Conservation (phyloP, 2,888 invertebrate genomes). For the Lasius fuliginosus region DNA sequence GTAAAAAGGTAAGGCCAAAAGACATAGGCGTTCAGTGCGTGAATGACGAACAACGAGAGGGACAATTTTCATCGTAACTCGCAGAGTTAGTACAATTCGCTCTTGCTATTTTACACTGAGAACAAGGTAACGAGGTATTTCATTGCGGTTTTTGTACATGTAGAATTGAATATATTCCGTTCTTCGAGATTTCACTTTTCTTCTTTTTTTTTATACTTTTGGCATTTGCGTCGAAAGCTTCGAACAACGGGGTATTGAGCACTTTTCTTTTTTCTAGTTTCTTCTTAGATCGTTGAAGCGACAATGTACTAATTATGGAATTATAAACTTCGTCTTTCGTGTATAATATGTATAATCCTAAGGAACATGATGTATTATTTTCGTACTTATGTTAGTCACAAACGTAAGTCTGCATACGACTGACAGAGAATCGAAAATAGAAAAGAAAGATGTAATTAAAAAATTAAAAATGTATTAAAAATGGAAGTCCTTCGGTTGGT, state of each 20-base stretch:
- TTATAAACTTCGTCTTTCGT: constrained; percentile 64
- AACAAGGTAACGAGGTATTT: constrained; percentile 73
- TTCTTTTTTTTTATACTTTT: constrained; percentile 49
- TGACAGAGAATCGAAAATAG: constrained; percentile 1
- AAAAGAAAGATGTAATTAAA: constrained; percentile 19
- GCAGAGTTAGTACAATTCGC: constrained; percentile 68
- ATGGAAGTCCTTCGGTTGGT: constrained; percentile 31
- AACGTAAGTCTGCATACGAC: constrained; percentile 48
- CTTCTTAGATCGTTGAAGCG: constrained; percentile 49
- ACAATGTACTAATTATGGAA: constrained; percentile 67
- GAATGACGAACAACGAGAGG: constrained; percentile 72
- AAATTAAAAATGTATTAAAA: constrained; percentile 22
- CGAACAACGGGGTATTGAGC: constrained; percentile 71
- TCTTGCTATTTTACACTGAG: constrained; percentile 53
- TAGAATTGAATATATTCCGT: constrained; percentile 56
- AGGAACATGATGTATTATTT: constrained; percentile 70
- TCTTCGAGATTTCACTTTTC: constrained; percentile 31
- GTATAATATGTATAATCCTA: constrained; percentile 70
- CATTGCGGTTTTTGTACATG: constrained; percentile 60
- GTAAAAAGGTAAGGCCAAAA: constrained; percentile 83
- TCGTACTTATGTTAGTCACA: constrained; percentile 52
- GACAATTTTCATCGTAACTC: constrained; percentile 63
- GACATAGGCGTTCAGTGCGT: constrained; percentile 79
- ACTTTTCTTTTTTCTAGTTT: constrained; percentile 61
- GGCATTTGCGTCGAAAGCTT: constrained; percentile 60